phyloP scores from a whole-genome alignment of 1,140 invertebrate genomes.

The Colletes gigas region DNA sequence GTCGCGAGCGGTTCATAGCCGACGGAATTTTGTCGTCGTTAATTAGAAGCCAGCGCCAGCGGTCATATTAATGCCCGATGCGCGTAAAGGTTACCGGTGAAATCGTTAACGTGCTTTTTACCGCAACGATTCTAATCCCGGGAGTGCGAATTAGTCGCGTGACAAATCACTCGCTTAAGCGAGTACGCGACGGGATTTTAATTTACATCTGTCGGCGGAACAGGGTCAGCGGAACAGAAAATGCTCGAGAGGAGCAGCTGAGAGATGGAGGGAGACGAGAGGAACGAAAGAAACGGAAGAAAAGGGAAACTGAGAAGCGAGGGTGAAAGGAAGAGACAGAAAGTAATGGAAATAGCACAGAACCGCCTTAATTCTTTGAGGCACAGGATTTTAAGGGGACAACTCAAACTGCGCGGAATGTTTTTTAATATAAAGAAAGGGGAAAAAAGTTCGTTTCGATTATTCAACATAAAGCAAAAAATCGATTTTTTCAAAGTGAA shows the following conservation, averaged over 20 bases:
- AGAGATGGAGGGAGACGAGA: not conserved
- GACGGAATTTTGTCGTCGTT: conserved; percentile 32
- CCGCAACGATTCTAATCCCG: conserved; percentile 23
- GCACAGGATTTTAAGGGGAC: too few relatives aligned
- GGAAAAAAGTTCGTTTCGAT: too few relatives aligned
- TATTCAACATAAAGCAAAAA: too few relatives aligned
- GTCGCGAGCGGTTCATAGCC: not conserved
- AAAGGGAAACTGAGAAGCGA: not conserved
- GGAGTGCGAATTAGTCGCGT: conserved; percentile 6
- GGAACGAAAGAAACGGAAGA: not conserved
- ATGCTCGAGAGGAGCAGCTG: too few relatives aligned
- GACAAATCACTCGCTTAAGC: conserved; percentile 19
- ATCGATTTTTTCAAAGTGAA: too few relatives aligned
- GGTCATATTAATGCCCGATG: conserved; percentile 8
- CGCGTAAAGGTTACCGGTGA: not conserved
- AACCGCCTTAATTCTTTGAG: too few relatives aligned
- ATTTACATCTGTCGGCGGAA: not conserved
- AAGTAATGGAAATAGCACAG: too few relatives aligned
- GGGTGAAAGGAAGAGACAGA: not conserved
- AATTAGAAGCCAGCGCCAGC: conserved; percentile 3
- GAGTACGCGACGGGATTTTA: not conserved
- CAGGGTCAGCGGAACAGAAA: not conserved
- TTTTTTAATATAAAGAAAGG: too few relatives aligned
- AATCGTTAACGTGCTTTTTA: conserved; percentile 34
- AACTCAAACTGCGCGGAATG: too few relatives aligned